Percentiles rank a stretch among this genome's conserved stretches.
Conservation (phyloP, 2,797 vertebrate genomes). For the Sebastes kiyomatsui region DNA sequence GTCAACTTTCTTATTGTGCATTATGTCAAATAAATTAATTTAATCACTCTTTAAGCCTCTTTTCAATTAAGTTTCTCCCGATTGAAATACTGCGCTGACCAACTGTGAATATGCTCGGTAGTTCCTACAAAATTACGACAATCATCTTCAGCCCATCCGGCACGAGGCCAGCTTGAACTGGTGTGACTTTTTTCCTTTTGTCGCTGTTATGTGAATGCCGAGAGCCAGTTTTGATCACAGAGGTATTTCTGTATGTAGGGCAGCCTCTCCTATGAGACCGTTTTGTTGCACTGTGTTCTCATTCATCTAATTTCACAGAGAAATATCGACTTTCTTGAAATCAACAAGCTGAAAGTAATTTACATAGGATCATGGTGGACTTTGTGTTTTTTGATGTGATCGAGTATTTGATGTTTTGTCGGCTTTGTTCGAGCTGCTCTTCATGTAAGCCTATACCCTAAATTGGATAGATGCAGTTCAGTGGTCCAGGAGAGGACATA, state of each 20-base stretch:
- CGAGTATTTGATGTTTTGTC: neutral
- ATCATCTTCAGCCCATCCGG: neutral
- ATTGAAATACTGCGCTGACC: neutral
- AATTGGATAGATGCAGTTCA: slow-evolving; percentile 22
- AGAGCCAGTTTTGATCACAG: neutral
- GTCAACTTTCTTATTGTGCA: neutral
- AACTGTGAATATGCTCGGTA: neutral
- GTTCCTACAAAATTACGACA: neutral
- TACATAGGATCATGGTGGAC: neutral
- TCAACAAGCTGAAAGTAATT: neutral
- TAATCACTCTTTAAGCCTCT: neutral
- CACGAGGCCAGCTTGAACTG: neutral
- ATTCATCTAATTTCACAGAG: neutral
- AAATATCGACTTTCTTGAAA: neutral
- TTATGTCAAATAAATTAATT: neutral
- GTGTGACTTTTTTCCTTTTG: neutral
- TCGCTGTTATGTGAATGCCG: neutral
- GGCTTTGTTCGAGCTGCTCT: neutral
- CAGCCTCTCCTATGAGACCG: neutral
- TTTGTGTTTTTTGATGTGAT: neutral
- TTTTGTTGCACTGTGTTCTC: neutral
- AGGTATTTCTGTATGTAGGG: slow-evolving; percentile 18
- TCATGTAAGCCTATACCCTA: neutral
- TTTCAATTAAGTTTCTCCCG: neutral
- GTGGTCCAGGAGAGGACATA: neutral